Percentiles rank a stretch among this genome's conserved stretches.
Conservation (phyloP, 2,113 vertebrate species). For the Esox niger region DNA sequence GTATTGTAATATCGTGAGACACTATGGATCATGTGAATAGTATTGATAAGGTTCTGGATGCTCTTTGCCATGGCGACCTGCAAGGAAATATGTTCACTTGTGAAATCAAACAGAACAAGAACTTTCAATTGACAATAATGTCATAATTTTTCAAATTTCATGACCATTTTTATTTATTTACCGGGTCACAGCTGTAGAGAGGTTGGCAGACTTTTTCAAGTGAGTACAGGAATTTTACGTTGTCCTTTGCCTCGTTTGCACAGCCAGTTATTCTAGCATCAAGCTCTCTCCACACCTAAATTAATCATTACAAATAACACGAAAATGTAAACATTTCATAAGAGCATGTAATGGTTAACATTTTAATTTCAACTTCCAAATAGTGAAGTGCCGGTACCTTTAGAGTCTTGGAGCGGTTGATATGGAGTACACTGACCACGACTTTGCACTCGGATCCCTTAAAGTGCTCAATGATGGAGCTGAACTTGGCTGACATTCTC, state of each 20-base stretch:
- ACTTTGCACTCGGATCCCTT: conserved; percentile 74
- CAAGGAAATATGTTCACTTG: conserved; percentile 44
- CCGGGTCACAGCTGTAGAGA: conserved; percentile 78
- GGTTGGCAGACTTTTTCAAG: conserved; percentile 81
- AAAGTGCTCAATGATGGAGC: conserved; percentile 80
- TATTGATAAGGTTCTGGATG: conserved; percentile 78
- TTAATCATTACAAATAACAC: neutral
- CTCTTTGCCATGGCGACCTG: conserved; percentile 77
- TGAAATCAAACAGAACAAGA: neutral
- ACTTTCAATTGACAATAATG: neutral
- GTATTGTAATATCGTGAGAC: conserved; percentile 81
- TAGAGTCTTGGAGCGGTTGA: conserved; percentile 73
- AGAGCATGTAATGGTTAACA: neutral
- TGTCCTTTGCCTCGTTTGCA: conserved; percentile 84
- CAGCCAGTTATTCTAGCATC: conserved; percentile 78
- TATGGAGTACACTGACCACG: conserved; percentile 73
- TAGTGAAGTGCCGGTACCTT: conserved; percentile 59
- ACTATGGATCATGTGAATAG: conserved; percentile 76
- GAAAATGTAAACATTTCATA: neutral
- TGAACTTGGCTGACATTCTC: conserved; percentile 74
- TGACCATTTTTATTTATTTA: conserved; percentile 43
- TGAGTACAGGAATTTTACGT: conserved; percentile 76
- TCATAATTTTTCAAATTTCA: too few species aligned
- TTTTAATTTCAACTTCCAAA: neutral
- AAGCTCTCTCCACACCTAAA: conserved; percentile 78